Evolutionary conservation across 2,797 vertebrate genomes (phyloP).

Genomic region (Phoeniculus purpureus): DNA sequence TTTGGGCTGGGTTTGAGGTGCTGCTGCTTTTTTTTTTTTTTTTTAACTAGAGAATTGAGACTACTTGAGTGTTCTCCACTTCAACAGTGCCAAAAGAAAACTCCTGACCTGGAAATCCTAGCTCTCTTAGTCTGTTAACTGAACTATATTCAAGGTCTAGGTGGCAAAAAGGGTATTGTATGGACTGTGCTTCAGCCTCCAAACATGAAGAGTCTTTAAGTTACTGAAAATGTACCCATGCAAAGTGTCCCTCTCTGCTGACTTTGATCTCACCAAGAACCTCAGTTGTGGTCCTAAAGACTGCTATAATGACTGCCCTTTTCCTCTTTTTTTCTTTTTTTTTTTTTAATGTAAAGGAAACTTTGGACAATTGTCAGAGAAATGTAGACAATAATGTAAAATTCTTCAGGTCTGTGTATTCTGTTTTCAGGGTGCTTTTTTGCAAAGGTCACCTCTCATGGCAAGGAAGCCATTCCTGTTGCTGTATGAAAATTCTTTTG

Average conservation of each 20-base stretch:
- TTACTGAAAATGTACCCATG: background rate
- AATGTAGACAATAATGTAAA: background rate
- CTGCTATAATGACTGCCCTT: background rate
- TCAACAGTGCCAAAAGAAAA: background rate
- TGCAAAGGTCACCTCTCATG: background rate
- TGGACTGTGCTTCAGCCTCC: background rate
- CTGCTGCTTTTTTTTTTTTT: background rate
- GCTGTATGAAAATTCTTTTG: background rate
- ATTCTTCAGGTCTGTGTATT: background rate
- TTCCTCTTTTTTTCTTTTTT: background rate
- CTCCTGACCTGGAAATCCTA: background rate
- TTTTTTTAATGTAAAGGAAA: background rate
- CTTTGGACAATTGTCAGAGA: background rate
- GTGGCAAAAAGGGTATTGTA: background rate
- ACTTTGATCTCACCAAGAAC: background rate
- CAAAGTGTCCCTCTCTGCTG: background rate
- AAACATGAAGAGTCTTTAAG: background rate
- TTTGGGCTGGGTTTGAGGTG: background rate
- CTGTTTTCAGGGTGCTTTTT: background rate
- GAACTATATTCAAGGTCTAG: background rate
- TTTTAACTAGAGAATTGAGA: background rate
- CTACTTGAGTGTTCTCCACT: background rate
- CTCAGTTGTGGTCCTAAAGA: background rate
- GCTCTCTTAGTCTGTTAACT: background rate
- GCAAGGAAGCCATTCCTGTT: background rate